Evolutionary conservation across 1,140 invertebrate species (phyloP).

Genomic region (Ceratosolen fusciceps): DNA sequence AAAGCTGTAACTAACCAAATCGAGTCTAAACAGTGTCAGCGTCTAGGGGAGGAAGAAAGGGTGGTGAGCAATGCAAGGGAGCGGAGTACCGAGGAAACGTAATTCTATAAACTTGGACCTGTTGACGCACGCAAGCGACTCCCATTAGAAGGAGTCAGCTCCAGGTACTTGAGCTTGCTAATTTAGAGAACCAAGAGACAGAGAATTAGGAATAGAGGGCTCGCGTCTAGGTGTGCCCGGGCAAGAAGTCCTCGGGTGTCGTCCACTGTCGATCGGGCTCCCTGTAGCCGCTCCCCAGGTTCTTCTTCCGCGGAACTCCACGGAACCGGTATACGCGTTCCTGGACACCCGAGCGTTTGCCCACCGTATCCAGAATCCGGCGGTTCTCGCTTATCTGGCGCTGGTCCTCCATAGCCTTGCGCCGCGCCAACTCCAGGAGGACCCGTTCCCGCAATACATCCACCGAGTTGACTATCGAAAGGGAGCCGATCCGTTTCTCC

Average conservation of each 20-base stretch:
- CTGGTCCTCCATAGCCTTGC: constrained; percentile 70
- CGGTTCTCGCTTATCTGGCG: constrained; percentile 69
- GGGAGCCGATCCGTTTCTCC: constrained; percentile 66
- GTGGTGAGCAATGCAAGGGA: too few relatives aligned
- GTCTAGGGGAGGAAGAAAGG: too few relatives aligned
- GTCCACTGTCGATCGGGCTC: neutral
- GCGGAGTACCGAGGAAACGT: neutral
- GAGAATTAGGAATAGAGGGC: too few relatives aligned
- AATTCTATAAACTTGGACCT: neutral
- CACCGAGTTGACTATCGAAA: constrained; percentile 75
- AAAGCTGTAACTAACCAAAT: too few relatives aligned
- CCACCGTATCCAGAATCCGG: constrained; percentile 60
- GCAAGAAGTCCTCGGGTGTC: too few relatives aligned
- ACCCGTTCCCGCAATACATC: constrained; percentile 74
- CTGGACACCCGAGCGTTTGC: constrained; percentile 60
- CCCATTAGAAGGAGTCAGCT: too few relatives aligned
- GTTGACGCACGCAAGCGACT: neutral
- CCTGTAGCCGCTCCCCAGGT: neutral
- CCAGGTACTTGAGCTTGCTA: too few relatives aligned
- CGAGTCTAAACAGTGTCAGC: too few relatives aligned
- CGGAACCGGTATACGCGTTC: too few relatives aligned
- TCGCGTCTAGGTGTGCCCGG: too few relatives aligned
- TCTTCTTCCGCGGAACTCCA: neutral
- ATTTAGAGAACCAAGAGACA: too few relatives aligned
- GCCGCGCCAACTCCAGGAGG: constrained; percentile 73